Base-by-base conservation (phyloP, 2,888 invertebrate genomes). In the Standfussiana lucernea region DNA sequence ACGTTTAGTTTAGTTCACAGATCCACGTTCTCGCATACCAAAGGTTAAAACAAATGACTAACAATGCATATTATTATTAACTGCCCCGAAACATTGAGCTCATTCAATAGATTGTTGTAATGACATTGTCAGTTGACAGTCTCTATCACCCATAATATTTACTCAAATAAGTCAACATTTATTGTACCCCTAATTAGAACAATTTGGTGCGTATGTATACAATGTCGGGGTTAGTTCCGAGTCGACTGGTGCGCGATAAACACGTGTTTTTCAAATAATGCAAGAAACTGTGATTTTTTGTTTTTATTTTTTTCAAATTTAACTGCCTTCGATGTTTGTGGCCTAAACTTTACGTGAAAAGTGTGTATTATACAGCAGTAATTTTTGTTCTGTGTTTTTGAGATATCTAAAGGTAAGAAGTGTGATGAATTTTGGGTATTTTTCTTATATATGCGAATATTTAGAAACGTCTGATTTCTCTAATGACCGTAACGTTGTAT, bases 141-240 rank as follows among this genome's bases (percentile, higher is more conserved):
- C 6, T 81, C 56, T 68, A 76, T 75, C 69, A 37, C 37, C 35
- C 45, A 62, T 64, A 77, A 72, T 88, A 86, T 86, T 88, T 76
- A 76, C 61, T 75, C 47, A 67, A 68, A 62, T 40, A 78, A 59
- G 56, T 80, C 71, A 86, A 86, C 65, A 82, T 37, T 79, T 68
- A 77, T 85, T 82, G 88, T 87, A 35, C 28, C 67, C 32, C 11
- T 66, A 75, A 62, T 86, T 65, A 67, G 64, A 74, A 78, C 74
- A 74, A 75, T 78, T 77, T 32, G 37, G 40, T 69, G 28, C 62
- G 42, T 21, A 21, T 42, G 35, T 64, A 50, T 45, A 69, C 32
- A 61, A 32, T 62, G 66, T 18, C 35, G n/a, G 40, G 77, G 40
- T 77, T 65, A 83, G 80, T 86, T 67, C 35, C 45, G n/a, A 62